Evolutionary conservation across 2,888 invertebrate genomes (phyloP).

Genomic region (Brachynemurus nebulosus): DNA sequence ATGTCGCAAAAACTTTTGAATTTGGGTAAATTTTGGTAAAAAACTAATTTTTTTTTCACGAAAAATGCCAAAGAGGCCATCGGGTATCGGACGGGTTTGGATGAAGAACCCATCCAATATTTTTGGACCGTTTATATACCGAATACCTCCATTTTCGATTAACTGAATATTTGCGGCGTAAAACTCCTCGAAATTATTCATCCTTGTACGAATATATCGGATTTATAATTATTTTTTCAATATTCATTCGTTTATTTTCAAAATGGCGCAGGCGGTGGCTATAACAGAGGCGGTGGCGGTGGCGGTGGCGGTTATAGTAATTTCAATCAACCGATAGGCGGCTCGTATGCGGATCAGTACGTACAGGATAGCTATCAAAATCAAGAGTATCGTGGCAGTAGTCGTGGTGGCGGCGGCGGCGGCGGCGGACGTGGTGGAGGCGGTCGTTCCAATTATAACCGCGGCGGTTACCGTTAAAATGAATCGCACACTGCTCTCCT

Average conservation of each 20-base stretch:
- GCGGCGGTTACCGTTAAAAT: constrained; percentile 24
- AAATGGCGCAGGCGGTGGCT: constrained; percentile 10
- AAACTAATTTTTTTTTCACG: no score
- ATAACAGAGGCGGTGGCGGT: constrained; percentile 17
- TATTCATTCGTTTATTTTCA: no score
- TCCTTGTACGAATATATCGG: neutral
- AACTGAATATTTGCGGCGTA: no score
- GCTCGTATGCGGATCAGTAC: constrained; percentile 31
- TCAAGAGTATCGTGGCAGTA: constrained; percentile 27
- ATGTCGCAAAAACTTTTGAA: no score
- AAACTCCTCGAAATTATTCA: neutral
- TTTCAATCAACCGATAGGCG: constrained; percentile 11
- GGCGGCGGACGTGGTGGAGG: constrained; percentile 19
- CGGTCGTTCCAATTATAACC: constrained; percentile 28
- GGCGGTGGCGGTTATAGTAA: constrained; percentile 19
- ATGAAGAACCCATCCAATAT: no score
- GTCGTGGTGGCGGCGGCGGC: constrained; percentile 18
- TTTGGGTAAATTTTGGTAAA: no score
- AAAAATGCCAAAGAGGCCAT: no score
- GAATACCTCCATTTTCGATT: no score
- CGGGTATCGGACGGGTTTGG: no score
- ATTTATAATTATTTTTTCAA: neutral
- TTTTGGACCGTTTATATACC: no score
- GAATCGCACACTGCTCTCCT: no score
- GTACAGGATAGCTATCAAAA: constrained; percentile 31